These are phyloP conservation scores for Cotesia vestalis DNA, from an alignment of 1,140 invertebrate species.

Conservation along the genomic window DNA sequence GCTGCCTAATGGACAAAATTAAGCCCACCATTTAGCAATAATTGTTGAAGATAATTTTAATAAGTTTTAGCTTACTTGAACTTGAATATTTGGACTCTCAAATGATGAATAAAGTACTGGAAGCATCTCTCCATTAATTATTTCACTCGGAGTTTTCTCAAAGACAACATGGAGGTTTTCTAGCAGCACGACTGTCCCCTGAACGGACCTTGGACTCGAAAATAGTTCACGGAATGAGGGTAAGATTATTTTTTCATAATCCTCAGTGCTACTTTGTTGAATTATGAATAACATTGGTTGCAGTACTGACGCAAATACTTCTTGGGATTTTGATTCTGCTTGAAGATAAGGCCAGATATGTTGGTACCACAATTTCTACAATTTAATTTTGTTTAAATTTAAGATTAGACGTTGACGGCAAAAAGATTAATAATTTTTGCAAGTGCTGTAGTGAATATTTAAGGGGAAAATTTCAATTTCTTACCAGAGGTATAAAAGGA, in stretches of 20 bases:
- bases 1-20: slow-evolving; percentile 73
- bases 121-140: slow-evolving; percentile 82
- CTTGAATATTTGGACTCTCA: slow-evolving; percentile 90
- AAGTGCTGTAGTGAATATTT: background rate
- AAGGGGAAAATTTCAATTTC: slow-evolving; percentile 43
- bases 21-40: background rate
- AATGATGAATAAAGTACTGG: slow-evolving; percentile 90
- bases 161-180: slow-evolving; percentile 93
- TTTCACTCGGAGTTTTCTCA: slow-evolving; percentile 84
- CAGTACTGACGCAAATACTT: slow-evolving; percentile 87
- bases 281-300: slow-evolving; percentile 89
- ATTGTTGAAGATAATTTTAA: background rate
- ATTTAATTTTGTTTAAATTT: background rate
- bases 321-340: slow-evolving; percentile 83
- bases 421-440: too few relatives aligned
- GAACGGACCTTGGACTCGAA: slow-evolving; percentile 81
- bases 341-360: slow-evolving; percentile 91
- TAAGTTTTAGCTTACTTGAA: slow-evolving; percentile 75
- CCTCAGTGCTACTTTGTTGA: slow-evolving; percentile 81
- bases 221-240: slow-evolving; percentile 77
- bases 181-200: slow-evolving; percentile 88
- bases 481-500: slow-evolving; percentile 89
- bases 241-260: slow-evolving; percentile 86
- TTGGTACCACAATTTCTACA: slow-evolving; percentile 94
- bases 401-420: too few relatives aligned